phyloP scores from a whole-genome alignment of 2,113 vertebrate species.

The Mesitornis unicolor region DNA sequence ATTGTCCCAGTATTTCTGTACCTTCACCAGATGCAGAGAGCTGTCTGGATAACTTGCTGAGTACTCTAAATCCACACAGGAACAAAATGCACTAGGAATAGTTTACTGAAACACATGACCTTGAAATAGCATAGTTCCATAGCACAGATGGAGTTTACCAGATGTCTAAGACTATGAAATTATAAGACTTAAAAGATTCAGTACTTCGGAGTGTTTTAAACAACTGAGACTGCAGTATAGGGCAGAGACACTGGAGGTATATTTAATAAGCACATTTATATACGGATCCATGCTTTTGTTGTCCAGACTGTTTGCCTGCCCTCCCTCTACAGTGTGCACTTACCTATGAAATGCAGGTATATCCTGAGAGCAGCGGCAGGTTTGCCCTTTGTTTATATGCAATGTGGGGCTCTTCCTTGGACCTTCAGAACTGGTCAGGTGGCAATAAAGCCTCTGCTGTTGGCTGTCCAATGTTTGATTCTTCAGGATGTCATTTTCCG shows the following conservation, averaged over 20 bases:
- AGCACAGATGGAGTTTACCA: conserved; percentile 60
- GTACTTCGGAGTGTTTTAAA: neutral
- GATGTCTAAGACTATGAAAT: conserved; percentile 35
- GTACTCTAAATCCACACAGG: neutral
- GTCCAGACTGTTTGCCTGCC: neutral
- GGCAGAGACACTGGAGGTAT: neutral
- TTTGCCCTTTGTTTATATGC: neutral
- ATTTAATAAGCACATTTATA: neutral
- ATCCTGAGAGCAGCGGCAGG: neutral
- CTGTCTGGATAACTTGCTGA: neutral
- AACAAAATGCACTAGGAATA: conserved; percentile 28
- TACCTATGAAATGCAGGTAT: neutral
- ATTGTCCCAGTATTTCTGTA: neutral
- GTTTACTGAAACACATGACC: conserved; percentile 39
- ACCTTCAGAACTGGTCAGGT: neutral
- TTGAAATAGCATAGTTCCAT: conserved; percentile 41
- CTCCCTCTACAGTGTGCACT: neutral
- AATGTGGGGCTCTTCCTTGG: neutral
- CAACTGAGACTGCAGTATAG: neutral
- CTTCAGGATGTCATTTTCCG: neutral
- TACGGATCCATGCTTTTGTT: neutral
- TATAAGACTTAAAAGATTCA: neutral
- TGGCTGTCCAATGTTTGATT: neutral
- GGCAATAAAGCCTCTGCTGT: neutral
- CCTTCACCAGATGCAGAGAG: neutral